These are phyloP conservation scores for Antedon bifida DNA, from an alignment of 35 echinoderm and acorn worm species.

Conservation along the genomic window DNA sequence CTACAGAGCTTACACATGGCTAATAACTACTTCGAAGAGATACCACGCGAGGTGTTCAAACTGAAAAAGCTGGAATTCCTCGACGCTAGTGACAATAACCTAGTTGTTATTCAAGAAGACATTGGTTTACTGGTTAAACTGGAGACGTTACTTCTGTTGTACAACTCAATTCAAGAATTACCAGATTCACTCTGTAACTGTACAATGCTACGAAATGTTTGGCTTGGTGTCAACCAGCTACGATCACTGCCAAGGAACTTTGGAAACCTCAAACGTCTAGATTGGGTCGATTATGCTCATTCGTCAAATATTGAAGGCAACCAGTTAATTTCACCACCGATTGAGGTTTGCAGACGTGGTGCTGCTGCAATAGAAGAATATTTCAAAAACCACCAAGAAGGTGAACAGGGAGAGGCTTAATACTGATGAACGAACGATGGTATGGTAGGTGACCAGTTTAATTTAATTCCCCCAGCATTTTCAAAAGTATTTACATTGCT, in stretches of 20 bases:
- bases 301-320: conserved; percentile 86
- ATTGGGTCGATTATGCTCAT: conserved; percentile 51
- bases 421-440: too few species aligned
- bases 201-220: conserved; percentile 39
- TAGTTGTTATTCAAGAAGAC: conserved; percentile 26
- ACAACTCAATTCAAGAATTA: conserved; percentile 50
- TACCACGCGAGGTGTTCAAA: conserved; percentile 44
- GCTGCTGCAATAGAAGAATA: conserved; percentile 43
- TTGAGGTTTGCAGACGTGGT: conserved; percentile 64
- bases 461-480: too few species aligned
- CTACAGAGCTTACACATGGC: conserved; percentile 74
- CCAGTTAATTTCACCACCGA: conserved; percentile 34
- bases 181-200: conserved; percentile 62
- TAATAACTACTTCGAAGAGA: conserved; percentile 67
- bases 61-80: conserved; percentile 66
- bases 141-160: conserved; percentile 40
- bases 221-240: conserved; percentile 73
- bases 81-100: conserved; percentile 74
- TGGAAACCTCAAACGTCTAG: conserved; percentile 35
- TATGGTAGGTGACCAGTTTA: too few species aligned
- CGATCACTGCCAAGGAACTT: conserved; percentile 43
- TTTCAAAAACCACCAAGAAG: conserved; percentile 17
- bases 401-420: background rate
- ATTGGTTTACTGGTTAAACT: conserved; percentile 37
- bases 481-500: too few species aligned